Base-by-base conservation (phyloP, 2,113 vertebrate genomes). In the Corythornis vintsioides region DNA sequence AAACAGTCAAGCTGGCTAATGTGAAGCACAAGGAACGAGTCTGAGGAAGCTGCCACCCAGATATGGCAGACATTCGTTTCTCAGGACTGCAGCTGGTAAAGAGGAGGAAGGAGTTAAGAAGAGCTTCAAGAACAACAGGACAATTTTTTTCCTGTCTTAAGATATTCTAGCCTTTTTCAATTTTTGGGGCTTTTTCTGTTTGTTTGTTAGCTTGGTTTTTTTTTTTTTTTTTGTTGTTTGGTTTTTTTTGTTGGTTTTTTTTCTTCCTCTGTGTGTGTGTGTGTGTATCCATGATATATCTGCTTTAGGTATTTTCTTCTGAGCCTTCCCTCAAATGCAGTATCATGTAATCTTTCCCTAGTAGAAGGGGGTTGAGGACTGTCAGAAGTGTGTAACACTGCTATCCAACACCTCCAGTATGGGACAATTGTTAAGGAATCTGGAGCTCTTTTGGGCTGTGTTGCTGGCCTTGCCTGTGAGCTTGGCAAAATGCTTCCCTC, bases 1-100 rank as follows among this genome's bases (percentile, higher is more conserved):
- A 98, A 40, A 98, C 96, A 8, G 96, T 99, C 83, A 98, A 98
- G 91, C 96, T 99, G 86, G 98, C 98, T 45, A 98, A 98, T 0
- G 64, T 99, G 84, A 96, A 97, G 81, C 95, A 98, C 87, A 98
- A 98, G 71, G 98, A 98, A 43, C 97, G 95, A 52, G 96, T 96
- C 81, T 98, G 97, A 98, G 86, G 4, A 83, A 89, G 47, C 45
- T 75, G 67, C 55, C 64, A 21, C 5, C 2, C 38, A n/a, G 9
- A 40, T 85, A n/a, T 75, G 70, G 88, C 84, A 88, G 83, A 64
- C 18, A 56, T 81, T 92, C 21, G 24, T 95, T 95, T 80, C 87
- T 90, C 82, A 91, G 91, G 94, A 96, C 96, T 96, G 89, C 65
- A 81, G 76, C 1, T 80, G 93, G 69, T n/a, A 57, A 93, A 73